These are phyloP conservation scores for Pardalotus punctatus DNA, from an alignment of 2,113 vertebrate species.

Conservation along the genomic window DNA sequence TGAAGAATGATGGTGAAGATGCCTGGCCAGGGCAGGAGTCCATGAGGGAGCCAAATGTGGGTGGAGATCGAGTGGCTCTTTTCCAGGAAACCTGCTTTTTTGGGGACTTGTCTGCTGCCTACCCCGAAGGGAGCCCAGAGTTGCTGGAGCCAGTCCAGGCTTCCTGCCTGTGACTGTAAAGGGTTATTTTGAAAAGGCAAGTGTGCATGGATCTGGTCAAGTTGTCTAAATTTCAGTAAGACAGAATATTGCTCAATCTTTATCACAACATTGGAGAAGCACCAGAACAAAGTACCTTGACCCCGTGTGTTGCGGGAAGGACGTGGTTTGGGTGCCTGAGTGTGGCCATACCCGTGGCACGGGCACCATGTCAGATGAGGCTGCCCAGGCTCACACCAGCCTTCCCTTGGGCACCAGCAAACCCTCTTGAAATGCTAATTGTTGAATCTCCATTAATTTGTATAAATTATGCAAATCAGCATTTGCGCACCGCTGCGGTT, in stretches of 20 bases:
- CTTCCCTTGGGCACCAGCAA: slow-evolving; percentile 62
- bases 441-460: slow-evolving; percentile 65
- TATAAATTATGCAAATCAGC: slow-evolving; percentile 71
- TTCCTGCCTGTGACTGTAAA: not conserved
- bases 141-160: not conserved
- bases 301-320: not conserved
- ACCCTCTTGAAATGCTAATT: slow-evolving; percentile 65
- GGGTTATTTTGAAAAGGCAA: not conserved
- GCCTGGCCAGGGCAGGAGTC: not conserved
- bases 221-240: not conserved
- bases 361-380: accelerated
- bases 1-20: not conserved
- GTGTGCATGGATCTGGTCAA: not conserved
- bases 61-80: accelerated
- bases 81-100: not conserved
- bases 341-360: not conserved
- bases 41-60: accelerated
- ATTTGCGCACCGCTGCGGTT: slow-evolving; percentile 42
- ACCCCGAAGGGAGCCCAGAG: not conserved
- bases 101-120: not conserved
- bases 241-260: accelerated
- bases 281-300: not conserved
- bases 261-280: not conserved
- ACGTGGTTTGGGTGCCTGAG: not conserved
- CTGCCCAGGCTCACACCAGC: slow-evolving; percentile 31